Evolutionary conservation across 1,140 invertebrate genomes (phyloP), one percentile per base, ranked within the genome.

Genomic region (Zaprionus ghesquierei): DNA sequence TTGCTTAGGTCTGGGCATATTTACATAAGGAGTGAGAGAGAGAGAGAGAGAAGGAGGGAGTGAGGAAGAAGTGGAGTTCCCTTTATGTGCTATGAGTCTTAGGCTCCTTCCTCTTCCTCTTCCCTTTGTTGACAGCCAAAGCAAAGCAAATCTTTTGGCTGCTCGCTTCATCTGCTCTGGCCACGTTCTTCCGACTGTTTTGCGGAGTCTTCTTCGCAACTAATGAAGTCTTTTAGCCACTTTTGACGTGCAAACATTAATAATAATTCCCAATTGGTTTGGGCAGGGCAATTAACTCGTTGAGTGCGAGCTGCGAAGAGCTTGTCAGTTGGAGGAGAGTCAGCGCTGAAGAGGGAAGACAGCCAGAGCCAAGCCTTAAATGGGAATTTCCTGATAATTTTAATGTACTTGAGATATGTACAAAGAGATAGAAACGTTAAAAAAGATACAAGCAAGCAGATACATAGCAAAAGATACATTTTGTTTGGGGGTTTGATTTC

Each of bases 281-380:
- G 60, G 53, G 46, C 44, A 50, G 66, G 66, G 53, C 72, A 75
- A 75, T 75, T 75, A 70, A 70, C 59, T 66, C 66, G 53, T 69
- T 74, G 50, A 69, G 23, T 25, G 44, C 54, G 18, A 20, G 25
- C 20, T 33, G 29, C 12, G 5, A 20, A 15, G 3, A 55, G 10
- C 9, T 35, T 35, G 13, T 35, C 33, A 13, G 13, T 35, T 35
- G 35, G 35, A 22, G 4, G n/a, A 10, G 41, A 46, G 41, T 41
- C 18, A 20, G 41, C 2, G 35, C 6, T 41, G 35, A 41, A 5
- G n/a, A 41, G n/a, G 35, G 35, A 41, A 41, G 35, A 41, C 5
- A 20, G 6, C n/a, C 18, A 8, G 1, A 22, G 18, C 10, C 41
- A 46, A 46, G 41, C 41, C 41, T 22, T 1, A 22, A 46, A 22